Percentiles rank a stretch among this genome's conserved stretches.
Conservation (phyloP, 2,797 vertebrate species). For the Acanthiza pusilla region DNA sequence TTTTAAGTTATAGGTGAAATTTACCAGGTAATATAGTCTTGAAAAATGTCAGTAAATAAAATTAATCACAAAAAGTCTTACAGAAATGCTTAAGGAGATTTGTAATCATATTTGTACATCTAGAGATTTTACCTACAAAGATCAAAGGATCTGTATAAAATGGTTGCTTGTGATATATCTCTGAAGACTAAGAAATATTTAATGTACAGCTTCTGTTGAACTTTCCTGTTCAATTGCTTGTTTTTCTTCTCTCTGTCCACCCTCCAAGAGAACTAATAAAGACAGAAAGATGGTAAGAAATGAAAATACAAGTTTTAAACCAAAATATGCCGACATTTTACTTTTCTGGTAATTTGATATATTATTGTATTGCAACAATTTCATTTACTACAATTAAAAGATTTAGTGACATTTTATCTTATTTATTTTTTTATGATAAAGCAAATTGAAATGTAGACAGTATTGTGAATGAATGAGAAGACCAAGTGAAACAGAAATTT, state of each 20-base stretch:
- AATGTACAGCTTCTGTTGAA: not conserved
- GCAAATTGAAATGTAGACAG: not conserved
- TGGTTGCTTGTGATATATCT: not conserved
- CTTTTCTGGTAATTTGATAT: not conserved
- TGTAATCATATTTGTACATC: not conserved
- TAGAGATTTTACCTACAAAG: not conserved
- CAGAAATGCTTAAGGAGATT: not conserved
- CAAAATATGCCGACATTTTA: rapidly evolving
- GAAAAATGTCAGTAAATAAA: not conserved
- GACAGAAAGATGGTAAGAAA: not conserved
- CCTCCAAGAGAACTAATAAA: not conserved
- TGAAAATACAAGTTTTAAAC: not conserved
- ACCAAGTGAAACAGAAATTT: not conserved
- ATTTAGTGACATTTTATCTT: not conserved
- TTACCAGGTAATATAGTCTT: not conserved
- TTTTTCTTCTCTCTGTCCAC: not conserved
- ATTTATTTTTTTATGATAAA: not conserved
- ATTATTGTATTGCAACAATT: not conserved
- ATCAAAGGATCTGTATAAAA: not conserved
- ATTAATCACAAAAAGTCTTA: not conserved
- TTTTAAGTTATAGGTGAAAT: not conserved
- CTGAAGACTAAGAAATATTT: not conserved
- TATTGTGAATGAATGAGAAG: not conserved
- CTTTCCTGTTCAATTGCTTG: not conserved
- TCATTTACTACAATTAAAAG: not conserved